Percentiles rank a stretch among this genome's conserved stretches.
phyloP scores from a whole-genome alignment of 2,797 vertebrate genomes.

The Dicrostonyx torquatus region DNA sequence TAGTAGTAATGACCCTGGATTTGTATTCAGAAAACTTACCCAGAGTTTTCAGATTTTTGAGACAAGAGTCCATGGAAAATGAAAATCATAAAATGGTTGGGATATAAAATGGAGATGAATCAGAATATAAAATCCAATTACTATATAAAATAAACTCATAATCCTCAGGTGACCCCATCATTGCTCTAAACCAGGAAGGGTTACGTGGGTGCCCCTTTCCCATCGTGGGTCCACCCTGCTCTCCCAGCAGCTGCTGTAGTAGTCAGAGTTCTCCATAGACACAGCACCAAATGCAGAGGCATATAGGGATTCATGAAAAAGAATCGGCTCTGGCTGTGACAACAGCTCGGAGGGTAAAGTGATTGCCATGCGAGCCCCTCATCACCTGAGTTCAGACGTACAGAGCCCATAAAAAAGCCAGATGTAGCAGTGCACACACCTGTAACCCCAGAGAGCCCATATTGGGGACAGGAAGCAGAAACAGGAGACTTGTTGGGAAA shows the following conservation, averaged over 20 bases:
- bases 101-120: conserved; percentile 25
- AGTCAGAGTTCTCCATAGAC: neutral
- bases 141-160: neutral
- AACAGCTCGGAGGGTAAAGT: neutral
- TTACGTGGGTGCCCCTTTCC: neutral
- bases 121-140: conserved; percentile 17
- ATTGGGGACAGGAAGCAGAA: neutral
- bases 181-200: neutral
- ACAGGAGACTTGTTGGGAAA: neutral
- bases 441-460: neutral
- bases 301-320: neutral
- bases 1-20: neutral
- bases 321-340: neutral
- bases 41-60: conserved; percentile 17
- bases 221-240: neutral
- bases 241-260: neutral
- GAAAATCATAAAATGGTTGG: conserved; percentile 17
- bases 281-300: neutral
- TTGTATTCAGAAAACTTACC: neutral
- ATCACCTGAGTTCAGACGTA: neutral
- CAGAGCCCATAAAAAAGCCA: neutral
- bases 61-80: neutral
- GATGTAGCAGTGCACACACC: too few species aligned
- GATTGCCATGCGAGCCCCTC: neutral
- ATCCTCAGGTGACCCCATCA: neutral